Evolutionary conservation across 92 coral and sea anemone genomes (phyloP), one percentile per base, ranked within the genome.

Genomic region (Paragorgia papillata): DNA sequence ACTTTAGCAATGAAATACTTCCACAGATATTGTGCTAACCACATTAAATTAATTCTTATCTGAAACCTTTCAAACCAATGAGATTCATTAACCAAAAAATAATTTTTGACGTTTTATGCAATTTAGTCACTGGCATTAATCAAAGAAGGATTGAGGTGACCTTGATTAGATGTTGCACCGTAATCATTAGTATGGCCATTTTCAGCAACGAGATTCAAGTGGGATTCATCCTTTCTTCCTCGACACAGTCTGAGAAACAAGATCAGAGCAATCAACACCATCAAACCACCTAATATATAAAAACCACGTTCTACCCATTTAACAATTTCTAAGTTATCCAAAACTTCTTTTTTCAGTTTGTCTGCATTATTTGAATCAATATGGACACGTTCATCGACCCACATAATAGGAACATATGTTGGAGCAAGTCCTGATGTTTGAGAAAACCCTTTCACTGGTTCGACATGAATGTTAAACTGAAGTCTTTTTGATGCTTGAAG

Each of bases 401-500:
- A 93, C 73, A 93, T 26, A 14, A 93, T 67, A 0, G 97, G 97
- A 15, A 93, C 57, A 74, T 83, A 87, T 53, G 88, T 67, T 32
- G 62, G 79, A 21, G 24, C 62, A 26, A 93, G 83, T 4, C 85
- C 85, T 51, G 39, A 26, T 5, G 88, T 83, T 64, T 86, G 71
- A 5, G 68, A 21, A 34, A 93, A 81, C 18, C 79, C 84, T 20
- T 44, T 21, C 6, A 93, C 67, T 9, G 93, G 86, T 39, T 86
- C 88, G 15, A 93, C 77, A 4, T 88, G 83, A 9, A 88, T 82
- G 77, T 93, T 93, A 39, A 93, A 82, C 63, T 93, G 97, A 32
- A 90, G 56, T 7, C 96, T 80, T 32, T 93, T 93, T 66, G 86
- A 82, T 57, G 91, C 91, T 58, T 82, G 79, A 18, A 93, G 46